Base-by-base conservation (phyloP, 2,888 invertebrate genomes). In the Lycaena phlaeas region DNA sequence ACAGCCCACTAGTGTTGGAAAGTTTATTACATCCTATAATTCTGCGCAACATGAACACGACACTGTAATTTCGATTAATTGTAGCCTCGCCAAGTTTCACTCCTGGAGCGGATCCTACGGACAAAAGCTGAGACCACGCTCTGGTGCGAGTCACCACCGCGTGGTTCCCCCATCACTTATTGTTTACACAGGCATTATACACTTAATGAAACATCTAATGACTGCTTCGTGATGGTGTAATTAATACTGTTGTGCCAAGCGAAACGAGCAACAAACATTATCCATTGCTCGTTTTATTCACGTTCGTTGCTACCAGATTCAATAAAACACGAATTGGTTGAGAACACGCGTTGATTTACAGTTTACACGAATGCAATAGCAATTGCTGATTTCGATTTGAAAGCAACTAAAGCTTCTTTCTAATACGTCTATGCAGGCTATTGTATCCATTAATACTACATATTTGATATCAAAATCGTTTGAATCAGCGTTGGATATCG, bases 171-270 rank as follows among this genome's bases (percentile, higher is more conserved):
- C 63, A 62, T 63, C 58, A 60, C 58, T 61, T 59, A 63, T 70
- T 75, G 77, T 76, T 71, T 72, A 64, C 67, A 66, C 58, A 64
- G 54, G 59, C 59, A 72, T 75, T 75, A 76, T 60, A 57, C 64
- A 61, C 55, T 65, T 73, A 77, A 75, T 76, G 68, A 75, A 64
- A 50, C 58, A 61, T 59, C 61, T 73, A 70, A 74, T 71, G 54
- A 56, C 45, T 46, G 46, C 60, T 64, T 54, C 65, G 66, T 68
- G 70, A 65, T 62, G 54, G 52, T 57, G 60, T 74, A 76, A 79
- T 75, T 75, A 77, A 72, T 68, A 61, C 58, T 59, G 46, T 48
- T 52, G 44, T 7, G 29, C 10, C 17, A 39, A 15, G 14, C 22
- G n/a, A 14, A 46, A 45, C 51, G 46, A 49, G 22, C 11, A 14